Conservation (phyloP, 2,797 vertebrate genomes). For the Aselliscus stoliczkanus region DNA sequence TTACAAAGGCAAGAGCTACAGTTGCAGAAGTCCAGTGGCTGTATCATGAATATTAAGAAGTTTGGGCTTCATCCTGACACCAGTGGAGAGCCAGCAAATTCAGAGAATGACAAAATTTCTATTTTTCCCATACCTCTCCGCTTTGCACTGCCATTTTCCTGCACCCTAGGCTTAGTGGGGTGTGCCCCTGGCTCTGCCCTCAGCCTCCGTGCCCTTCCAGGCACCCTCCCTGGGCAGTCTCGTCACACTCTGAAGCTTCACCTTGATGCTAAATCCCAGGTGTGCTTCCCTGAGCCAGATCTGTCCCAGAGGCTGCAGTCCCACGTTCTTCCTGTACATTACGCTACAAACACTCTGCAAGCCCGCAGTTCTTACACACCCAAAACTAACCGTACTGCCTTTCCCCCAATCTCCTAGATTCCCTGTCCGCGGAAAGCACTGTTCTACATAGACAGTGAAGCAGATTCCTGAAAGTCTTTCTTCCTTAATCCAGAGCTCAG, state of each 20-base stretch:
- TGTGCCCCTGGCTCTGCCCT: not conserved
- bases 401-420: not conserved
- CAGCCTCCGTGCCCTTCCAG: not conserved
- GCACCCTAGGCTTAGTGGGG: not conserved
- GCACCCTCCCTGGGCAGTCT: not conserved
- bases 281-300: not conserved
- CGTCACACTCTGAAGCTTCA: not conserved
- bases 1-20: not conserved
- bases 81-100: not conserved
- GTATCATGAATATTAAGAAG: not conserved
- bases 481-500: not conserved
- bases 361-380: not conserved
- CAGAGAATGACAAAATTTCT: not conserved
- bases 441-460: not conserved
- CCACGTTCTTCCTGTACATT: not conserved
- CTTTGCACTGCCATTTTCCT: not conserved
- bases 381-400: not conserved
- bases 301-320: not conserved
- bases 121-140: not conserved
- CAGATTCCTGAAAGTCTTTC: not conserved
- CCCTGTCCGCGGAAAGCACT: not conserved
- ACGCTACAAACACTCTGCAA: no score
- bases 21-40: not conserved
- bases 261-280: not conserved
- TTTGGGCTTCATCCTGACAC: not conserved